phyloP scores from a whole-genome alignment of 1,140 invertebrate species.

The Eumaeus atala region DNA sequence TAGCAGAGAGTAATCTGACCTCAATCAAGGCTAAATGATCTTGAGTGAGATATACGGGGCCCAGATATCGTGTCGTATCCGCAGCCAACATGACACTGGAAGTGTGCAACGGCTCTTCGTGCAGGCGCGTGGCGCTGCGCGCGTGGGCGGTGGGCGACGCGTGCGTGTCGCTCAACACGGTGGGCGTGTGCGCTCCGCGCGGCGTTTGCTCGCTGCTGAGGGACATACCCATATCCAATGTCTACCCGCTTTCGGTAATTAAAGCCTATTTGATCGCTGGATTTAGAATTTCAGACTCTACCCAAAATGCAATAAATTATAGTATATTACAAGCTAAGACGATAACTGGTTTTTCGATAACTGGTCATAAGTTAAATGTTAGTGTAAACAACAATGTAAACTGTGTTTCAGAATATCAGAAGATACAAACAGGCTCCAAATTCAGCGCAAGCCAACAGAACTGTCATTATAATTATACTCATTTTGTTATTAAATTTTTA shows the following conservation, averaged over 20 bases:
- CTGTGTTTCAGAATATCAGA: conserved; percentile 6
- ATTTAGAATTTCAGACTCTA: too few species aligned
- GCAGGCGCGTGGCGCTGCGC: conserved; percentile 27
- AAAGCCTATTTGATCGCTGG: too few species aligned
- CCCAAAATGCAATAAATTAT: too few species aligned
- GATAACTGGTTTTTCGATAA: too few species aligned
- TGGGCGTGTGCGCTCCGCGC: conserved; percentile 40
- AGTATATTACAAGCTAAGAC: too few species aligned
- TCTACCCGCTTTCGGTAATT: conserved; percentile 31
- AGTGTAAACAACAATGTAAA: too few species aligned
- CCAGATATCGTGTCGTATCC: too few species aligned
- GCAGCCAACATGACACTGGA: conserved; percentile 41
- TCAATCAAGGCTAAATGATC: too few species aligned
- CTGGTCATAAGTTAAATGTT: too few species aligned
- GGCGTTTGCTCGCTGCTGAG: conserved; percentile 35
- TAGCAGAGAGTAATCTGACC: too few species aligned
- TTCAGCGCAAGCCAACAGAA: background rate
- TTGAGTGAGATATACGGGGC: too few species aligned
- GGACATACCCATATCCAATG: conserved; percentile 36
- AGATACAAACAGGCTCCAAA: background rate
- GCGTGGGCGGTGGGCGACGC: conserved; percentile 39
- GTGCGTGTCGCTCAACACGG: conserved; percentile 40
- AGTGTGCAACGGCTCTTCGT: conserved; percentile 30
- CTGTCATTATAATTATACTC: background rate
- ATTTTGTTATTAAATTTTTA: conserved; percentile 1